phyloP scores from a whole-genome alignment of 2,797 vertebrate species.

The Apogon talboti region DNA sequence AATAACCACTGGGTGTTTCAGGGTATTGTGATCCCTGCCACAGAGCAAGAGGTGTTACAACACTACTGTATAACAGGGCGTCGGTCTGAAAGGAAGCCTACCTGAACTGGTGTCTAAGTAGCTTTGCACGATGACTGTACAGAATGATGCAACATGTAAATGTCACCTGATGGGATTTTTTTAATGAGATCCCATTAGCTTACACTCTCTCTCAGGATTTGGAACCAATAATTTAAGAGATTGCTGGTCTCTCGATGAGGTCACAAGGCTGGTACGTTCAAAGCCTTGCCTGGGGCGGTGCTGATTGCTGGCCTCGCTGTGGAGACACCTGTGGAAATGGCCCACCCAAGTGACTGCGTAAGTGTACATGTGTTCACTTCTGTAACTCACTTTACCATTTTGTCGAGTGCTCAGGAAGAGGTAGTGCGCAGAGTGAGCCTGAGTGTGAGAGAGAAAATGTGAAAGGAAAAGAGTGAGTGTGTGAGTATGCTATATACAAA shows the following conservation, averaged over 20 bases:
- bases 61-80: slow-evolving; percentile 35
- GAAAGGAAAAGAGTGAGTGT: slow-evolving; percentile 74
- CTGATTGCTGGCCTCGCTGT: slow-evolving; percentile 53
- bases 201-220: slow-evolving; percentile 62
- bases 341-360: slow-evolving; percentile 61
- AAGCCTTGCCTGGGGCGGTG: slow-evolving; percentile 42
- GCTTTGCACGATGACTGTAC: slow-evolving; percentile 47
- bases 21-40: slow-evolving; percentile 33
- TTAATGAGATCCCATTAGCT: slow-evolving; percentile 81
- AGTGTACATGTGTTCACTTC: not conserved
- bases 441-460: slow-evolving; percentile 46
- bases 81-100: slow-evolving; percentile 42
- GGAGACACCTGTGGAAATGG: slow-evolving; percentile 68
- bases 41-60: slow-evolving; percentile 17
- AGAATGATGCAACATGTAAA: slow-evolving; percentile 74
- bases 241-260: slow-evolving; percentile 67
- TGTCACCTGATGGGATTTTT: slow-evolving; percentile 68
- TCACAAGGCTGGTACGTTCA: slow-evolving; percentile 64
- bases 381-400: slow-evolving; percentile 27
- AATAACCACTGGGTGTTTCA: slow-evolving; percentile 22
- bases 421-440: slow-evolving; percentile 17
- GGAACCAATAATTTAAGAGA: slow-evolving; percentile 62
- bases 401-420: slow-evolving; percentile 26
- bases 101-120: slow-evolving; percentile 67
- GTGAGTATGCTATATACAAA: slow-evolving; percentile 77